Evolutionary conservation across 1,140 invertebrate genomes (phyloP), one percentile per base, ranked within the genome.

Genomic region (Bombus confusus): DNA sequence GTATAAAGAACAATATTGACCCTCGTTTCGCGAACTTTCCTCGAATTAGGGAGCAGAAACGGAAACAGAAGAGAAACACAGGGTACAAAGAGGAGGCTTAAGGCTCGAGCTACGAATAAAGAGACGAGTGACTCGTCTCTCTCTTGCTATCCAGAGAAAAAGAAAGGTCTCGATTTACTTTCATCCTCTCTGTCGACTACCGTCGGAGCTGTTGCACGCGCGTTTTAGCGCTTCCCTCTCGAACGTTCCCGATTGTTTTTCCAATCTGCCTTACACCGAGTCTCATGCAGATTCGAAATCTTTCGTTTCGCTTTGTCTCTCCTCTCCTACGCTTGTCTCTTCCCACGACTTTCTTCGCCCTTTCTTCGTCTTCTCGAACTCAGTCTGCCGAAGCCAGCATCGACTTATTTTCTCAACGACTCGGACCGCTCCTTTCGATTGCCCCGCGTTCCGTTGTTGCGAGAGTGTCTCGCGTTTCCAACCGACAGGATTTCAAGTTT

Each of bases 1-100:
- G 52, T 59, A 73, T 74, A 59, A 87, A 76, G 88, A 87, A 89
- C 86, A 91, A 91, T 91, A 91, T 91, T 91, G 87, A 87, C 83
- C 75, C 86, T 87, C 68, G 80, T 68, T 85, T 80, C 76, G 73
- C 31, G 80, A 85, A 83, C 68, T 81, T 73, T 59, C 25, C 73
- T 52, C 73, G 69, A 79, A 87, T 85, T 85, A 72, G 52, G 76
- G 39, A 69, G 41, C 37, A 69, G 76, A 25, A 37, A 41, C 28
- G 34, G 62, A 18, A 66, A 13, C 22, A 28, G 66, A 72, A 69
- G 57, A 43, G 76, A 79, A 84, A 72, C 76, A 72, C 52, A 39
- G 37, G n/a, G 39, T 13, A 59, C 64, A 72, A 62, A 79, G 68
- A 59, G 68, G 76, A 72, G 64, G 52, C 68, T 85, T 78, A 71